Evolutionary conservation across 2,888 invertebrate species (phyloP).

Genomic region (Catocala fraxini): DNA sequence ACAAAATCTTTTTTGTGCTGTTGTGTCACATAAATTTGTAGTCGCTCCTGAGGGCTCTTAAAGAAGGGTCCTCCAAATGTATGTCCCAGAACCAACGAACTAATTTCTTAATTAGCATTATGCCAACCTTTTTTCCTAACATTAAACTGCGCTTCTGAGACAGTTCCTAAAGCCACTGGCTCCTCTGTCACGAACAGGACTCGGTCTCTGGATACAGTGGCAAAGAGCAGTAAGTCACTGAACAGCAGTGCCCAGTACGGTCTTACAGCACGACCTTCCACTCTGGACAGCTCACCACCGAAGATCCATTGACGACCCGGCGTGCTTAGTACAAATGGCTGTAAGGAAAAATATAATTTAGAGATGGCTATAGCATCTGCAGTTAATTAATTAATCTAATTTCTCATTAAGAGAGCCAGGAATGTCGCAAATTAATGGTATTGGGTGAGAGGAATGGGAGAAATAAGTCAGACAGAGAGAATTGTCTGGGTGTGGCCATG

Average conservation of each 20-base stretch:
- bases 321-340: slow-evolving; percentile 94
- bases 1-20: too few species aligned
- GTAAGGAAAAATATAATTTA: slow-evolving; percentile 47
- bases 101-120: neutral
- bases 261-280: slow-evolving; percentile 93
- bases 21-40: too few species aligned
- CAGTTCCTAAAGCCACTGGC: slow-evolving; percentile 92
- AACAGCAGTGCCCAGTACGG: slow-evolving; percentile 96
- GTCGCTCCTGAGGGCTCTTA: too few species aligned
- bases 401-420: too few species aligned
- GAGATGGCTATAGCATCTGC: neutral
- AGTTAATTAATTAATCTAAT: too few species aligned
- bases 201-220: slow-evolving; percentile 94
- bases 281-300: slow-evolving; percentile 94
- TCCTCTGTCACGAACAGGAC: slow-evolving; percentile 96
- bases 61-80: neutral
- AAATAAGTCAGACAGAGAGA: too few species aligned
- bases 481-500: too few species aligned
- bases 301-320: slow-evolving; percentile 96
- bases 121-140: slow-evolving; percentile 93
- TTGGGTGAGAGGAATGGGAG: too few species aligned
- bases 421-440: too few species aligned
- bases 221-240: slow-evolving; percentile 94
- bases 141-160: slow-evolving; percentile 95
- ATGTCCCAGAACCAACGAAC: too few species aligned